A percentile compares a stretch with the other conserved stretches of the same genome.
These are phyloP conservation scores for Cricetomys ansorgei DNA, from an alignment of 2,113 vertebrate species.

Conservation along the genomic window DNA sequence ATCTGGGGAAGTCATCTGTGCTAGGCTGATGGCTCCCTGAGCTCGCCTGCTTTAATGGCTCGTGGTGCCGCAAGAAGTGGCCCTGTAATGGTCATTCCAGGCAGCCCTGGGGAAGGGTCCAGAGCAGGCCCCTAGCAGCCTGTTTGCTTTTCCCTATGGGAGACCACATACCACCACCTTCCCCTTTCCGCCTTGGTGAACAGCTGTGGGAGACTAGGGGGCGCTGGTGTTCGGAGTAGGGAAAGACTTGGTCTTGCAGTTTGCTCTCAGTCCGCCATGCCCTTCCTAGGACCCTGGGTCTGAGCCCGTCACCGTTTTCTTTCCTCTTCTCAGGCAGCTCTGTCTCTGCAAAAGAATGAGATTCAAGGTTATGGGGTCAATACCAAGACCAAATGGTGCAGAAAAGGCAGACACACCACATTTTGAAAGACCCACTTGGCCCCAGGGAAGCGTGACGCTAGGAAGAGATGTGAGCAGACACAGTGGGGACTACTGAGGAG, in stretches of 20 bases:
- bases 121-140: slow-evolving; percentile 58
- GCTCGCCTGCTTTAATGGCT: slow-evolving; percentile 94
- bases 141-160: slow-evolving; percentile 34
- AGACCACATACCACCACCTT: not conserved
- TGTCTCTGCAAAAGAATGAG: slow-evolving; percentile 37
- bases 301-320: not conserved
- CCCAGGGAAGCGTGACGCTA: not conserved
- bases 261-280: not conserved
- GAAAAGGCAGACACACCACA: not conserved
- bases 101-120: slow-evolving; percentile 68
- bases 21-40: slow-evolving; percentile 89
- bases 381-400: slow-evolving; percentile 40
- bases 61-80: slow-evolving; percentile 93
- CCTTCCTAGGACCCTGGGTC: not conserved
- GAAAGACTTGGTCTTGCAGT: not conserved
- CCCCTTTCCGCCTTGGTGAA: slow-evolving; percentile 2
- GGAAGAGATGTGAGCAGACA: not conserved
- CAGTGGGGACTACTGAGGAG: not conserved
- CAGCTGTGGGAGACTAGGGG: slow-evolving; percentile 4
- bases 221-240: not conserved
- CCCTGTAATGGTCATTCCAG: slow-evolving; percentile 93
- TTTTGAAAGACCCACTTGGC: slow-evolving; percentile 24
- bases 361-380: slow-evolving; percentile 25
- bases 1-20: slow-evolving; percentile 97
- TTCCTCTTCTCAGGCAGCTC: slow-evolving; percentile 25